Base-by-base conservation (phyloP, 2,888 invertebrate species). In the Himalopsyche japonica region DNA sequence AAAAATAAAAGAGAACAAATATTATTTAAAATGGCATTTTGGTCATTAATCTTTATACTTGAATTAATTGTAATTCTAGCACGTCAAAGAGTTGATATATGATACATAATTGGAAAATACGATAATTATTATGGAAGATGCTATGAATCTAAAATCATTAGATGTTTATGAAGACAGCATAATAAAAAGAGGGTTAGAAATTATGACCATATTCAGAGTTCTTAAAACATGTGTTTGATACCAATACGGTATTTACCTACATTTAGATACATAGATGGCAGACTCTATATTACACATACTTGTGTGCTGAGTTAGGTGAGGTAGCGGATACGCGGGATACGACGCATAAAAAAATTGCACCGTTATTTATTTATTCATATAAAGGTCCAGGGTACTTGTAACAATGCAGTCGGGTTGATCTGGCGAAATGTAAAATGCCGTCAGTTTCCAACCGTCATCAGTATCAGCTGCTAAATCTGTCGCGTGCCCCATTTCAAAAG, bases 401-500 rank as follows among this genome's bases (percentile, higher is more conserved):
- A 76, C 49, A 82, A 82, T 78, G 49, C 82, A 79, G 64, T 49
- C 27, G 70, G 70, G 70, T 70, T 30, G 70, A 70, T 70, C 70
- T 70, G 70, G 70, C 70, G 70, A 70, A 70, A 70, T 70, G 10
- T 70, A 30, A 80, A 83, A 83, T 83, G 77, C 80, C 83, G 49
- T 80, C 79, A 80, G 83, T 76, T 83, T 57, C 77, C 48, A 84
- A 84, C 84, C 84, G 84, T 82, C 84, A 79, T 37, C 37, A 70
- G 70, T 30, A 78, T 47, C 24, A 77, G 76, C 78, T 24, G 77
- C 24, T 49, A 64, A 34, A 79, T 79, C 77, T 81, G 84, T 84
- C 84, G 84, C 84, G 84, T 84, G 84, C 84, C 79, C 84, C 43
- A 20, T 79, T 48, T 37, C 48, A 81, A 78, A 43, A 20, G 84